Evolutionary conservation across 2,888 invertebrate species (phyloP), one percentile per base, ranked within the genome.

Genomic region (Noctua pronuba): DNA sequence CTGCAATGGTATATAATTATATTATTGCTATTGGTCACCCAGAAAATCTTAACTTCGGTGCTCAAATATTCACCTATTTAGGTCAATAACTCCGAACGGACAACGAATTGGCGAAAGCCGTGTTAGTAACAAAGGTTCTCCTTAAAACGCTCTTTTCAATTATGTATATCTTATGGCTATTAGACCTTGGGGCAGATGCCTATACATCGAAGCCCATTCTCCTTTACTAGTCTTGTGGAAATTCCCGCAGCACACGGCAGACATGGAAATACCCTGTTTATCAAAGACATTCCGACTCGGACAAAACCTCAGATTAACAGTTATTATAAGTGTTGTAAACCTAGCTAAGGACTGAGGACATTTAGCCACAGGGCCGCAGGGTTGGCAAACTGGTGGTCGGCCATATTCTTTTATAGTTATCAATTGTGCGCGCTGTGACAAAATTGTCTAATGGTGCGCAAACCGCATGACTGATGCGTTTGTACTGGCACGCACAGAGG

Each of bases 391-490:
- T 80, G n/a, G 52, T 65, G 24, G 38, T 71, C 52, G 73, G 55
- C 24, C 67, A 76, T 73, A 80, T 73, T 70, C 60, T 72, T 41
- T 62, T 80, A 65, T 0, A 67, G 52, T 72, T 84, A 82, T 83
- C 83, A 86, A 86, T 83, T 77, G 76, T 71, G 35, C 58, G 38
- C 35, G 55, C 74, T 62, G 46, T 86, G 88, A 84, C 87, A 77
- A 88, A 82, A 82, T 49, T 74, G 55, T 77, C 70, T 82, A 88
- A 88, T 86, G 69, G 35, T 65, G 58, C 70, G 41, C 49, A 28
- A 73, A 86, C 77, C 84, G 73, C 86, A 79, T 75, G 68, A 69
- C 80, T 76, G 72, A 64, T 79, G 64, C 65, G 49, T 49, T 46
- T 7, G 80, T 84, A 87, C 88, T 58, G 66, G 18, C 46, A 1